Evolutionary conservation across 2,888 invertebrate species (phyloP), one percentile per base, ranked within the genome.

Genomic region (Listrodromus nycthemerus): DNA sequence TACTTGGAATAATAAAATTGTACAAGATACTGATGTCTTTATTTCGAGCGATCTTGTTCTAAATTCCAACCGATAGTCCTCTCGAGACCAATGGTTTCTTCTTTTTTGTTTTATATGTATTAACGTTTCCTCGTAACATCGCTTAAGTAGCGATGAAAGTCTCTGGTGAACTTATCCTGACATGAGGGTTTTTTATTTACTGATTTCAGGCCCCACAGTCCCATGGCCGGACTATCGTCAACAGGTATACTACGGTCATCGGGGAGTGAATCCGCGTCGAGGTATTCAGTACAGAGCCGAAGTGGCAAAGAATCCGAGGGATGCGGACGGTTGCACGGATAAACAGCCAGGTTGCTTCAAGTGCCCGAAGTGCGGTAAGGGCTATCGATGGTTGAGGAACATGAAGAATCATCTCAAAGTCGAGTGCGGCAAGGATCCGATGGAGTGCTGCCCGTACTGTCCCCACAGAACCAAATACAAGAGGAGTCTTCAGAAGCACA

Each of bases 371-470:
- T 95, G 95, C 89, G 93, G 94, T 61, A 95, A 95, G 88, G 92
- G 92, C 58, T 95, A 95, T 89, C 94, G 95, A 63, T 95, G 95
- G 92, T 94, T 95, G 84, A 94, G 95, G 87, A 95, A 95, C 88
- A 93, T 95, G 87, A 94, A 94, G 82, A 94, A 95, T 16, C 95
- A 96, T 88, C 88, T 95, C 86, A 94, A 94, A 80, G 94, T 94
- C 87, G 95, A 95, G 88, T 95, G 95, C 87, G 95, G 95, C 75
- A 94, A 95, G 78, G 94, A 94, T 83, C 95, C 95, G 0, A 94
- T 94, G 65, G 95, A 95, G 87, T 93, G 93, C 80, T 95, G 95
- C 86, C 93, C 93, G 0, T 93, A 94, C 86, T 95, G 95, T 85
- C 92, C 94, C 2, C 92, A 93, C 80, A 92, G 94, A 83, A 94